Base-by-base conservation (phyloP, 1,140 invertebrate species). In the Cydia fagiglandana region DNA sequence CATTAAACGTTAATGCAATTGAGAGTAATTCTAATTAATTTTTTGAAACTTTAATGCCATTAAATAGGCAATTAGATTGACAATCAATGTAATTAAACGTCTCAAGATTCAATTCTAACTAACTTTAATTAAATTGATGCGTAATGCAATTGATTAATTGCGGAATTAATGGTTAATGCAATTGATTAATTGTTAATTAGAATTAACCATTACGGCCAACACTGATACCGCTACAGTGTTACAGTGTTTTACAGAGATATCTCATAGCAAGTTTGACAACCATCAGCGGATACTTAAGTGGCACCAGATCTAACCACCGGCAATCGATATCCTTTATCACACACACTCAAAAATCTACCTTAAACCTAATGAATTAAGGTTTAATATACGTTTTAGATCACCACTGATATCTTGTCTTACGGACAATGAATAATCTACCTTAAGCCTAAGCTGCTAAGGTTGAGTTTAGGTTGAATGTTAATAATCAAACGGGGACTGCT, bases 331-430 rank as follows among this genome's bases (percentile, higher is more conserved):
- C 30, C 30, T 41, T 24, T 34, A 34, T 17, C 66, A 17, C 30
- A 6, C 13, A 13, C 66, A 45, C 34, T n/a, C 66, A 12, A 70
- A 38, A 15, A 9, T 41, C n/a, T 10, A 70, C 66, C 34, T 38
- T 70, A 70, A 70, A 34, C 66, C 17, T 24, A 61, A 24, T 24
- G 17, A 2, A 4, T 7, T 38, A 70, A 70, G 34, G 75, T 79
- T 74, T 73, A 47, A 45, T 76, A 81, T 84, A 78, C 78, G 76
- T 80, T 80, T 77, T 75, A 64, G 24, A 45, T 68, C 24, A 7
- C 50, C 15, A 53, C 12, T 68, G 28, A 68, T 68, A 38, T n/a
- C 28, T 28, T 68, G 13, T 15, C 3, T 34, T 15, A 68, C 12
- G 15, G 9, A 7, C 64, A 68, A 10, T 28, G 10, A n/a, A 68